Conservation (phyloP, 1,140 invertebrate genomes). For the Lethrus apterus region DNA sequence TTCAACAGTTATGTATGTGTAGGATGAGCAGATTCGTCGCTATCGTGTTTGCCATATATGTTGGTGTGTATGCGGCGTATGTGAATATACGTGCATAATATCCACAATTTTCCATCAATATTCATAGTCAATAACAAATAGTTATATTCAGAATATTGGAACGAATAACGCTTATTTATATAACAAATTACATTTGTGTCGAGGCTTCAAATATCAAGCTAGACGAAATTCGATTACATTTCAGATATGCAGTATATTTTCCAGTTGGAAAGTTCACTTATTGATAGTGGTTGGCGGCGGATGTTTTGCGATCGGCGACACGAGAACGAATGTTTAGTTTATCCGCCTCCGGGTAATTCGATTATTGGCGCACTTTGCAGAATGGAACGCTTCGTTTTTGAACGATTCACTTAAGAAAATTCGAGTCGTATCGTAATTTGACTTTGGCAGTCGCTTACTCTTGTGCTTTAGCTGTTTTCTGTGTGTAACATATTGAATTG, state of each 20-base stretch:
- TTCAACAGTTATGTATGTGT: no score
- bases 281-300: constrained; percentile 25
- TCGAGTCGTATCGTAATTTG: constrained; percentile 17
- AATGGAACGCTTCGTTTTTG: constrained; percentile 16
- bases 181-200: constrained; percentile 12
- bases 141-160: no score
- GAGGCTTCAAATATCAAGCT: constrained; percentile 14
- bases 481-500: no score
- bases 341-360: constrained; percentile 25
- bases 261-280: constrained; percentile 27
- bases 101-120: no score
- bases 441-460: constrained; percentile 9
- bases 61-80: no score
- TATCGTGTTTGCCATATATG: no score
- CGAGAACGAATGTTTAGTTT: constrained; percentile 28
- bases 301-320: constrained; percentile 26
- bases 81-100: no score
- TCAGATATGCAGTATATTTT: constrained; percentile 23
- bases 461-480: no score
- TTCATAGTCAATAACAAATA: no score
- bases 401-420: constrained; percentile 19
- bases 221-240: constrained; percentile 23
- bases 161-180: constrained; percentile 14
- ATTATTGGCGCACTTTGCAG: constrained; percentile 25
- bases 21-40: no score